Evolutionary conservation across 1,140 invertebrate species (phyloP).

Genomic region (Latrodectus geometricus): DNA sequence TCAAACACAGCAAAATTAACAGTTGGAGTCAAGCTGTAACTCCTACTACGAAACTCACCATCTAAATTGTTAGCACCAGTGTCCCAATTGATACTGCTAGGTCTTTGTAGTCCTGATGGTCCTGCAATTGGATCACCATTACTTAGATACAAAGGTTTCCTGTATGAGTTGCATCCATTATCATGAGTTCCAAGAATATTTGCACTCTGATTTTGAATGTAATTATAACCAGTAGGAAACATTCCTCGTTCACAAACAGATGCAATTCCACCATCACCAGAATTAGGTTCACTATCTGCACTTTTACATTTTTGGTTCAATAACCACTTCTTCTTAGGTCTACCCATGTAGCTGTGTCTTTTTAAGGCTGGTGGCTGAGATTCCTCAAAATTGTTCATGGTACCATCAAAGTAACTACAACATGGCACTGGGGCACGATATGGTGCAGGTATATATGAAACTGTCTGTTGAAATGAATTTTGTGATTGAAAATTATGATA

Average conservation of each 20-base stretch:
- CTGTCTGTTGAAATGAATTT: neutral
- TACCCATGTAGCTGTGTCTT: conserved; percentile 12
- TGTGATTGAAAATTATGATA: conserved; percentile 21
- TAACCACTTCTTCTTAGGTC: conserved; percentile 49
- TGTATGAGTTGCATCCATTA: conserved; percentile 15
- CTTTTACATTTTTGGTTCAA: conserved; percentile 50
- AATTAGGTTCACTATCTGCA: conserved; percentile 47
- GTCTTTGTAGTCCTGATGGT: conserved; percentile 34
- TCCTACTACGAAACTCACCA: conserved; percentile 35
- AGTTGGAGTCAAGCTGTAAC: conserved; percentile 52
- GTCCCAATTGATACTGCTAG: conserved; percentile 51
- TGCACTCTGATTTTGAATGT: conserved; percentile 33
- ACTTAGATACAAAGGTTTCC: conserved; percentile 12
- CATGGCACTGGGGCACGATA: conserved; percentile 15
- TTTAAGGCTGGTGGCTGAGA: neutral
- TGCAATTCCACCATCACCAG: neutral
- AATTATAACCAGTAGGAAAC: conserved; percentile 31
- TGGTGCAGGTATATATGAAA: conserved; percentile 19
- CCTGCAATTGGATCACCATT: conserved; percentile 50
- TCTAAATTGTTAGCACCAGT: conserved; percentile 23
- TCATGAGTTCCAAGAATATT: conserved; percentile 7
- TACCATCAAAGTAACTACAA: conserved; percentile 31
- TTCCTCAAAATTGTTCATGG: conserved; percentile 25
- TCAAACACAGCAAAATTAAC: conserved; percentile 59
- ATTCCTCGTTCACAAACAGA: neutral